Evolutionary conservation across 2,797 vertebrate species (phyloP).

Genomic region (Hydrophis major): DNA sequence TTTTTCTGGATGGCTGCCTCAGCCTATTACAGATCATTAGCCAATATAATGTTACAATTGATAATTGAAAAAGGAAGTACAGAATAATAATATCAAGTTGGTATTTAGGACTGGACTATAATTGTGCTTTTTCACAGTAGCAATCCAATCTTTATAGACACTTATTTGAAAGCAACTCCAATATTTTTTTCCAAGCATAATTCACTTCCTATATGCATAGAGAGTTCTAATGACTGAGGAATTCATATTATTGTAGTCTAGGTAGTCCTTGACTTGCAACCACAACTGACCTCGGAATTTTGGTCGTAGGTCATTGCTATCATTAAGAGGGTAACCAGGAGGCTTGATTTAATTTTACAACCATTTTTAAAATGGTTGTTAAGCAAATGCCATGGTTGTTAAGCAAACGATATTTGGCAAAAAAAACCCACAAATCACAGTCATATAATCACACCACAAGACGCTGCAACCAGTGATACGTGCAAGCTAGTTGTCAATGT

Average conservation of each 20-base stretch:
- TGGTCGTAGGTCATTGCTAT: background rate
- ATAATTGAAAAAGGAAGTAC: background rate
- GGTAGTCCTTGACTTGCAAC: background rate
- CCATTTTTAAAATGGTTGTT: background rate
- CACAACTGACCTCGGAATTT: background rate
- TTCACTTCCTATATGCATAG: background rate
- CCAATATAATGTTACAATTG: background rate
- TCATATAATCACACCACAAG: background rate
- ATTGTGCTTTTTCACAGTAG: background rate
- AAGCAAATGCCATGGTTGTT: background rate
- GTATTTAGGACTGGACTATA: background rate
- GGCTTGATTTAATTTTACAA: background rate
- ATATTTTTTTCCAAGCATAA: background rate
- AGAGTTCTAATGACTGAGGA: background rate
- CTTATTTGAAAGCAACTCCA: background rate
- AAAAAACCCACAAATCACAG: background rate
- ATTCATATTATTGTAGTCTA: background rate
- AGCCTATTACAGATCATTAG: background rate
- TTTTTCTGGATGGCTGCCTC: accelerated
- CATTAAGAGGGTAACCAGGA: background rate
- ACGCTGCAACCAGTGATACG: background rate
- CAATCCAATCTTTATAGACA: background rate
- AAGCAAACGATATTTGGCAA: background rate
- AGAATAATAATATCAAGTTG: background rate
- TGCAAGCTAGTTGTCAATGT: background rate